These are phyloP conservation scores for Dynastes hyllus DNA, from an alignment of 2,888 invertebrate species.

Conservation along the genomic window DNA sequence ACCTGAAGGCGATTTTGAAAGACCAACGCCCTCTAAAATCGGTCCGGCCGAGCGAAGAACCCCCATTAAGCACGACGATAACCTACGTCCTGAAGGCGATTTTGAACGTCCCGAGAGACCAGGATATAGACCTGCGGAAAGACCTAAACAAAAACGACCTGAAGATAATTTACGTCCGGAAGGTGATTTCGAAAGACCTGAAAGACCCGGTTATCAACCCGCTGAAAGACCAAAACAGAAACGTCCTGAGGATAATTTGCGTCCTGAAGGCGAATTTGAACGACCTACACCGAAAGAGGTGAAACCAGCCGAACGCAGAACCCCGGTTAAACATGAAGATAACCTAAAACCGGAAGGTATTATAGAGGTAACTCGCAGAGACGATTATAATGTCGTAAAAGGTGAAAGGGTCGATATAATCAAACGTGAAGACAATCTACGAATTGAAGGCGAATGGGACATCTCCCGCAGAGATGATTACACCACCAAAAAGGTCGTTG, in stretches of 20 bases:
- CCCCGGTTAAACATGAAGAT: slow-evolving; percentile 74
- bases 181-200: slow-evolving; percentile 75
- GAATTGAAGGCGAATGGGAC: slow-evolving; percentile 72
- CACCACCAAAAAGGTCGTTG: slow-evolving; percentile 62
- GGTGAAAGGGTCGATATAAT: slow-evolving; percentile 76
- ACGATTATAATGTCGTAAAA: slow-evolving; percentile 59
- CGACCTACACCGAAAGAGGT: slow-evolving; percentile 66
- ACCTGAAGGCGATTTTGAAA: slow-evolving; percentile 75
- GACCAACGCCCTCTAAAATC: slow-evolving; percentile 63
- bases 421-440: slow-evolving; percentile 73
- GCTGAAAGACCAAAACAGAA: slow-evolving; percentile 71
- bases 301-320: slow-evolving; percentile 67
- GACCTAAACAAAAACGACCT: slow-evolving; percentile 70
- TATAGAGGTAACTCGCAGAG: slow-evolving; percentile 65
- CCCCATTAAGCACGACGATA: slow-evolving; percentile 73
- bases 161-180: slow-evolving; percentile 74
- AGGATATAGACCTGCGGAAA: slow-evolving; percentile 72
- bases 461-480: slow-evolving; percentile 52
- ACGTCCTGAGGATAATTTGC: slow-evolving; percentile 73
- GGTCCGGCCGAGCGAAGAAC: slow-evolving; percentile 66
- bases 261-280: slow-evolving; percentile 72
- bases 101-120: slow-evolving; percentile 73
- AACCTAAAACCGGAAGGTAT: slow-evolving; percentile 76
- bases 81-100: slow-evolving; percentile 76
- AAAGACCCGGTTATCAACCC: slow-evolving; percentile 70